Conservation (phyloP, 2,888 invertebrate species). For the Conchocele bisecta region DNA sequence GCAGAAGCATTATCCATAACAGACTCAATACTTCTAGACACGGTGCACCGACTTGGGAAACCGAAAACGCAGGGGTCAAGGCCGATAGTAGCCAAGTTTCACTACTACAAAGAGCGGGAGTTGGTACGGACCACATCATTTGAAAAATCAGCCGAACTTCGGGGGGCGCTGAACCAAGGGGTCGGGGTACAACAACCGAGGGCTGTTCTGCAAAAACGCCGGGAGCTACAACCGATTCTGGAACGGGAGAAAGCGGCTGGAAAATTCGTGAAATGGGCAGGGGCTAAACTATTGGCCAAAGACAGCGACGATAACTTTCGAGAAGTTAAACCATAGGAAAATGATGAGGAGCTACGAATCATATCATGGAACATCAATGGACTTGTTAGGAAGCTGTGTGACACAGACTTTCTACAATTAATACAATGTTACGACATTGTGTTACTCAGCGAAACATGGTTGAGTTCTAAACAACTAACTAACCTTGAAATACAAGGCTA, state of each 20-base stretch:
- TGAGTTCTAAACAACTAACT: not conserved
- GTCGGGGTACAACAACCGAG: constrained; percentile 11
- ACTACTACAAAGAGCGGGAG: constrained; percentile 5
- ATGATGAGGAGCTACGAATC: not conserved
- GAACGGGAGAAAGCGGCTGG: not conserved
- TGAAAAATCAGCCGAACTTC: not conserved
- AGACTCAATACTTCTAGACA: not conserved
- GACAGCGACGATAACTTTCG: not conserved
- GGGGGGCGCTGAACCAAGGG: not conserved
- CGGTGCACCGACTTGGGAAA: constrained; percentile 2
- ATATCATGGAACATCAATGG: constrained; percentile 9
- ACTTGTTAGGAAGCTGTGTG: constrained; percentile 3
- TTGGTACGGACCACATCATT: not conserved
- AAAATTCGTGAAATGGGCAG: constrained; percentile 2
- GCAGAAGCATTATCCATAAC: not conserved
- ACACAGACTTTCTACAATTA: not conserved
- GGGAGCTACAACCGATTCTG: not conserved
- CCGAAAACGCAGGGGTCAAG: not conserved
- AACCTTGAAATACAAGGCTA: not conserved
- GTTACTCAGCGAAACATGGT: constrained; percentile 1
- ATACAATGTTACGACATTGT: constrained; percentile 2
- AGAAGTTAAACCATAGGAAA: constrained; percentile 6
- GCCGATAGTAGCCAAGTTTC: constrained; percentile 11
- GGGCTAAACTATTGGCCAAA: not conserved
- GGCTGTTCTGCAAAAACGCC: not conserved